Conservation (phyloP, 2,797 vertebrate species). For the Acanthurus leucopareius region DNA sequence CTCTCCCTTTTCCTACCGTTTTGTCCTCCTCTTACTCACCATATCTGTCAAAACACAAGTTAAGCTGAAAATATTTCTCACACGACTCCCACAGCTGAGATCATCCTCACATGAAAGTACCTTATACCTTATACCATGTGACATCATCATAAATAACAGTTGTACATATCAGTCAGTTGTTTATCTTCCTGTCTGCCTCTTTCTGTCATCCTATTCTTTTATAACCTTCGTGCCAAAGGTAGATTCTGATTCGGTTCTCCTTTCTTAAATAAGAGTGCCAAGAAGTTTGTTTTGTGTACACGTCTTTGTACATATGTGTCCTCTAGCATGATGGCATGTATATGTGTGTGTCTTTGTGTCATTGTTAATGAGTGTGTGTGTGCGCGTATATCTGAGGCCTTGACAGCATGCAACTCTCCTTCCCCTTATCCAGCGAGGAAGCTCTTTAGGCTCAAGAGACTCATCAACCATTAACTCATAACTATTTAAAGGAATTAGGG, state of each 20-base stretch:
- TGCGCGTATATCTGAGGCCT: conserved; percentile 53
- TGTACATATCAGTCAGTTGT: neutral
- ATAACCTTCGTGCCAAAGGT: neutral
- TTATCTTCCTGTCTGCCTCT: neutral
- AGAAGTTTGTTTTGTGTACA: conserved; percentile 56
- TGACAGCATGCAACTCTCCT: conserved; percentile 84
- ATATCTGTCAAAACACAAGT: conserved; percentile 34
- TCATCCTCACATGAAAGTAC: neutral
- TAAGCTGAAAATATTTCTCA: conserved; percentile 28
- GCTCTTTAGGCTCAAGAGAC: conserved; percentile 90
- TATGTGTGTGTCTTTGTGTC: conserved; percentile 6
- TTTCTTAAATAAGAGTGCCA: conserved; percentile 87
- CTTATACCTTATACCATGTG: neutral
- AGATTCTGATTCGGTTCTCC: conserved; percentile 72
- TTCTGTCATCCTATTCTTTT: neutral
- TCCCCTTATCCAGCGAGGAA: conserved; percentile 92
- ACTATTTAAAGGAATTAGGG: conserved; percentile 95
- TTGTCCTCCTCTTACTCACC: conserved; percentile 30
- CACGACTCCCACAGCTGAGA: conserved; percentile 10
- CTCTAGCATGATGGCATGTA: conserved; percentile 5
- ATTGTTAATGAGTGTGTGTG: conserved; percentile 7
- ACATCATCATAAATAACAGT: neutral
- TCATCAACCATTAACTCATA: conserved; percentile 91
- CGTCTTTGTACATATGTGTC: conserved; percentile 8
- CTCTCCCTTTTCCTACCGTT: conserved; percentile 64